phyloP scores from a whole-genome alignment of 1,140 invertebrate genomes.

The Dreissena polymorpha region DNA sequence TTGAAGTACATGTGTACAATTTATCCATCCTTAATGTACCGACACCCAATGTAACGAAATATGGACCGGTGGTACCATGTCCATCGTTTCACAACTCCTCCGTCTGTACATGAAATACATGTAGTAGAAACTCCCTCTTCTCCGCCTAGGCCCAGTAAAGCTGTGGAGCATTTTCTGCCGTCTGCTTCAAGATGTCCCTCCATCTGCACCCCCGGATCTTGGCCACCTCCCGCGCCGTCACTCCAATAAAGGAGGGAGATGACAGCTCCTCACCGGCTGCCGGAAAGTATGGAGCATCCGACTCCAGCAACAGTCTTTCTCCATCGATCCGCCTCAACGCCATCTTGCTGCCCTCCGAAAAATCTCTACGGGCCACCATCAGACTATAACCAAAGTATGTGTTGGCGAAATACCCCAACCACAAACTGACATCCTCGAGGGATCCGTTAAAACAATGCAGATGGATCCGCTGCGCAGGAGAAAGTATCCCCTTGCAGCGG shows the following conservation, averaged over 20 bases:
- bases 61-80: background rate
- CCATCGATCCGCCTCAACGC: background rate
- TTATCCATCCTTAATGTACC: background rate
- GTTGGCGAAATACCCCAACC: constrained; percentile 38
- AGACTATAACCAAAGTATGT: constrained; percentile 15
- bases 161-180: background rate
- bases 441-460: constrained; percentile 15
- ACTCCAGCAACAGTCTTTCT: background rate
- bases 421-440: constrained; percentile 15
- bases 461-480: constrained; percentile 2
- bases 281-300: constrained; percentile 1
- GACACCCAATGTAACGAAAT: background rate
- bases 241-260: background rate
- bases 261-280: background rate
- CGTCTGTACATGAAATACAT: background rate
- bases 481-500: background rate
- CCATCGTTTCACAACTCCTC: background rate
- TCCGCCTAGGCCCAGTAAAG: background rate
- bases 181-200: background rate
- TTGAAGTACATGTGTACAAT: constrained; percentile 1
- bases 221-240: background rate
- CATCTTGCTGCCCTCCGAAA: background rate
- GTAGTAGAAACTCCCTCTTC: background rate
- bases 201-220: background rate
- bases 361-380: constrained; percentile 4